Evolutionary conservation across 2,888 invertebrate species (phyloP), one percentile per base, ranked within the genome.

Genomic region (Drosophila demipolita): DNA sequence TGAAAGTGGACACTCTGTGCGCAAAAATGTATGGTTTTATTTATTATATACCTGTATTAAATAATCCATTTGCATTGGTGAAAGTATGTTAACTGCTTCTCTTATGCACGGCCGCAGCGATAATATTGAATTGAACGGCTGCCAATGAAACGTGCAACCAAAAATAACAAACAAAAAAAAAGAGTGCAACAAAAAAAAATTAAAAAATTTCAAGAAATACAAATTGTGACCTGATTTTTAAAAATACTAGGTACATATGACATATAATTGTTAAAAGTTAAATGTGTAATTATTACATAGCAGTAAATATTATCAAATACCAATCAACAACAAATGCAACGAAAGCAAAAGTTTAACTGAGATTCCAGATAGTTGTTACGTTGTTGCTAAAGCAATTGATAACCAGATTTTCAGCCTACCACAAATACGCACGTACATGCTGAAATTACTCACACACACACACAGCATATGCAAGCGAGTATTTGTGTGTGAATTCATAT

Each of bases 21-120:
- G 75, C 72, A 54, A 76, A 78, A 78, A 69, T 74, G 83, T 74
- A 55, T 64, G 66, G 65, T 50, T 74, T 82, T 72, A 74, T 70
- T 81, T 73, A 38, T 55, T 55, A 38, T 55, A 70, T 83, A 68
- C 59, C 66, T 67, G 69, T 66, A 73, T 72, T 82, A 80, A 87
- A 87, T 82, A 89, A 85, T 87, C 78, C 78, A 78, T 85, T 82
- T 82, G 78, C 83, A 75, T 75, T 79, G 86, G 86, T 88, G 88
- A 86, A 86, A 86, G 86, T 89, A 78, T 86, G 88, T 81, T 88
- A 85, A 89, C 76, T 72, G 86, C 74, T 85, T 77, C 76, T 75
- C 74, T 75, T 64, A 66, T 63, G 66, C 59, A 65, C 69, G 62
- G 65, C 61, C 70, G 52, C 53, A 60, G 58, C 64, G 32, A 64